A percentile compares a stretch with the other conserved stretches of the same genome.
These are phyloP conservation scores for Lypha dubia DNA, from an alignment of 2,888 invertebrate species.

Conservation along the genomic window DNA sequence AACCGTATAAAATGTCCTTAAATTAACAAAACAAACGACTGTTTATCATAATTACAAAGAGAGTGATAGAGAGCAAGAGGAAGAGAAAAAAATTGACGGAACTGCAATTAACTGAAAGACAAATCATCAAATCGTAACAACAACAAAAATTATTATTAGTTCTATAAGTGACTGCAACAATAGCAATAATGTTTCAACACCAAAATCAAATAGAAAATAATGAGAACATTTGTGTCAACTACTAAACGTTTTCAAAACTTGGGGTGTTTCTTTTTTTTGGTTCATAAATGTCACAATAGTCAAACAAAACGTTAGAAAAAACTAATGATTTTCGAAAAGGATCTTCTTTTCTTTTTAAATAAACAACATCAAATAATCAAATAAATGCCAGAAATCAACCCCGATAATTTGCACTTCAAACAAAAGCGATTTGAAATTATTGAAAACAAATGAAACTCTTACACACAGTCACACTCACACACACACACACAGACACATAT, in stretches of 20 bases:
- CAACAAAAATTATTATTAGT: slow-evolving; percentile 13
- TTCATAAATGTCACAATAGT: slow-evolving; percentile 69
- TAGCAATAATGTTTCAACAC: slow-evolving; percentile 53
- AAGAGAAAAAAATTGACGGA: not conserved
- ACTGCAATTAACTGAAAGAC: slow-evolving; percentile 29
- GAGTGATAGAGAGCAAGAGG: no score
- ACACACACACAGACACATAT: no score
- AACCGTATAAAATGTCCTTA: slow-evolving; percentile 63
- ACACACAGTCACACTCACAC: no score
- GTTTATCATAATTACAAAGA: slow-evolving; percentile 16
- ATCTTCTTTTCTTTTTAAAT: slow-evolving; percentile 24
- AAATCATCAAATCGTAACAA: slow-evolving; percentile 47
- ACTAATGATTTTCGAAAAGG: slow-evolving; percentile 70
- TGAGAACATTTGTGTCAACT: slow-evolving; percentile 68
- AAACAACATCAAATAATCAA: slow-evolving; percentile 40
- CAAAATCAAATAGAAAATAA: slow-evolving; percentile 63
- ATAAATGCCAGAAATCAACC: slow-evolving; percentile 58
- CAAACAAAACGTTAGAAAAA: slow-evolving; percentile 62
- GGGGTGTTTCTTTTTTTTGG: slow-evolving; percentile 65
- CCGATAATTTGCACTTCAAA: slow-evolving; percentile 66
- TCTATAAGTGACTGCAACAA: slow-evolving; percentile 17
- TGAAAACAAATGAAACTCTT: slow-evolving; percentile 45
- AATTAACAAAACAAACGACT: slow-evolving; percentile 42
- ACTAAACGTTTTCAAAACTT: slow-evolving; percentile 45
- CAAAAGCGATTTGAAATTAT: slow-evolving; percentile 22